Evolutionary conservation across 2,113 vertebrate species (phyloP).

Genomic region (Synodontis membranacea): DNA sequence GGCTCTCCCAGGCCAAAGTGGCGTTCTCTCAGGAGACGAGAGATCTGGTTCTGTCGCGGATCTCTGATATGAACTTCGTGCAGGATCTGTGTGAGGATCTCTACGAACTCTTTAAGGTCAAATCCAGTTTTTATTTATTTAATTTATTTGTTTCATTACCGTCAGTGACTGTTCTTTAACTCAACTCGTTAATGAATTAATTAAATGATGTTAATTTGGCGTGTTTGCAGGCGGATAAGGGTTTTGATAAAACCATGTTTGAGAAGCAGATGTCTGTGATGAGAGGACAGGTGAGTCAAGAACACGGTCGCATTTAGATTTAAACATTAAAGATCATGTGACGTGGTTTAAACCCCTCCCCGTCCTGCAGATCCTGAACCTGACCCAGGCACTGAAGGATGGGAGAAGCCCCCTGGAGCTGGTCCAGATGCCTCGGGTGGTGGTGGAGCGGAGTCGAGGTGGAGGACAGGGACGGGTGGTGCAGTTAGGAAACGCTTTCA

Average conservation of each 20-base stretch:
- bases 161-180: no score
- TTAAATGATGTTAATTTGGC: no score
- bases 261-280: conserved; percentile 98
- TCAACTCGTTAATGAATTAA: no score
- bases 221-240: conserved; percentile 81
- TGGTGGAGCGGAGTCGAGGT: conserved; percentile 86
- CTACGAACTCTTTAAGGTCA: conserved; percentile 93
- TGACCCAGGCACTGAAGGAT: conserved; percentile 90
- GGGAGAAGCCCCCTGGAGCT: conserved; percentile 90
- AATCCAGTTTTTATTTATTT: neutral
- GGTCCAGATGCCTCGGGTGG: conserved; percentile 94
- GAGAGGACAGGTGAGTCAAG: conserved; percentile 91
- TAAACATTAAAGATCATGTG: neutral
- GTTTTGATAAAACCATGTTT: conserved; percentile 93
- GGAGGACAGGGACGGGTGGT: conserved; percentile 86
- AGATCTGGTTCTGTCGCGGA: conserved; percentile 85
- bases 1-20: conserved; percentile 94
- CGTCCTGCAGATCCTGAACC: conserved; percentile 87
- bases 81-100: conserved; percentile 99
- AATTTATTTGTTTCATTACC: no score
- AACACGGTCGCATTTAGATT: no score
- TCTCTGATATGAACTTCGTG: conserved; percentile 98
- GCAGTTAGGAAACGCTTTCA: conserved; percentile 86
- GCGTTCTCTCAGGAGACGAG: conserved; percentile 92
- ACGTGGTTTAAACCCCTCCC: neutral